Evolutionary conservation across 2,113 vertebrate genomes (phyloP).

Genomic region (Fukomys damarensis): DNA sequence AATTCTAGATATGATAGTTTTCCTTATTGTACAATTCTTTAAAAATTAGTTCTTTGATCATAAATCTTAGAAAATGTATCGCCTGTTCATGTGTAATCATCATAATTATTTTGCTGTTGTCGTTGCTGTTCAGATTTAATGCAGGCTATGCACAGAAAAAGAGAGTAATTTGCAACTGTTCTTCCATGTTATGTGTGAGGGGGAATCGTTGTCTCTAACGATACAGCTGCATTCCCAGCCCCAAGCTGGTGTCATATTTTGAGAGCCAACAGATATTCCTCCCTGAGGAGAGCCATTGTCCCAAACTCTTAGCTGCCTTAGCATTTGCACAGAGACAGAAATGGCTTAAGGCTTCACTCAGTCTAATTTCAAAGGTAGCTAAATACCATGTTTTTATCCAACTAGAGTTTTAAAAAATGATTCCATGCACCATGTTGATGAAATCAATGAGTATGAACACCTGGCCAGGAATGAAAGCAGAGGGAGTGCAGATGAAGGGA

Average conservation of each 20-base stretch:
- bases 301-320: not conserved
- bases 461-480: not conserved
- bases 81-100: not conserved
- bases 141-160: no score
- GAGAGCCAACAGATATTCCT: not conserved
- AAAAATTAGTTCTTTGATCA: not conserved
- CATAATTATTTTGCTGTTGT: not conserved
- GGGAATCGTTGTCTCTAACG: not conserved
- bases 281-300: not conserved
- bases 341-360: not conserved
- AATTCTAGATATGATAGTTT: not conserved
- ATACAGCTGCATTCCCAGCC: not conserved
- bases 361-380: not conserved
- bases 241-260: not conserved
- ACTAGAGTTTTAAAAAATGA: not conserved
- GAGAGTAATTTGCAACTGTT: not conserved
- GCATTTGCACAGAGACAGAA: not conserved
- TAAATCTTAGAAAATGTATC: not conserved
- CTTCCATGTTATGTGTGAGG: not conserved
- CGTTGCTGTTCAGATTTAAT: not conserved
- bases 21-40: no score
- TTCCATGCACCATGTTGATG: not conserved
- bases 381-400: not conserved
- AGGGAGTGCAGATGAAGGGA: not conserved
- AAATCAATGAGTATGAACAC: not conserved